Percentiles rank a stretch among this genome's conserved stretches.
phyloP scores from a whole-genome alignment of 2,113 vertebrate genomes.

The Holacanthus passer region DNA sequence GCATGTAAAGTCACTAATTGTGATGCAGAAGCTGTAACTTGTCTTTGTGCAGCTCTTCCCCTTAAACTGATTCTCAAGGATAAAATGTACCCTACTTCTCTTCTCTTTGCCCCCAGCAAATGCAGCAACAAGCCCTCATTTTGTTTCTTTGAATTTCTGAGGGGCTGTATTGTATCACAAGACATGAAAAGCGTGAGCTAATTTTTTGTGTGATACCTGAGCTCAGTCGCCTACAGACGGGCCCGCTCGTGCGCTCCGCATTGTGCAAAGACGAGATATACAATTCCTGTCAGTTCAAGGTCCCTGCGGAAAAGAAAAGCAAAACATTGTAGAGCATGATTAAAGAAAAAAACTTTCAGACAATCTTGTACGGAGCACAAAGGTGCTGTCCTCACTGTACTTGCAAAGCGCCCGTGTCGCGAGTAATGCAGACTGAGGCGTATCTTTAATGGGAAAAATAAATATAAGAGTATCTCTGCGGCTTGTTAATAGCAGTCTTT shows the following conservation, averaged over 20 bases:
- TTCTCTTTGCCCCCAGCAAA: constrained; percentile 29
- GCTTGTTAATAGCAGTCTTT: constrained; percentile 40
- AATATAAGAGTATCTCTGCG: constrained; percentile 11
- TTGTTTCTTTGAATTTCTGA: constrained; percentile 42
- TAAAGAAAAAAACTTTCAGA: constrained; percentile 16
- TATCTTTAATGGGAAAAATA: constrained; percentile 1
- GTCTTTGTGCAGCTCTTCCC: constrained; percentile 50
- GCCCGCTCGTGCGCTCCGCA: not conserved
- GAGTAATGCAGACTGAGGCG: not conserved
- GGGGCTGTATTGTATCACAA: constrained; percentile 15
- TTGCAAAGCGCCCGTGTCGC: not conserved
- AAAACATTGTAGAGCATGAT: constrained; percentile 16
- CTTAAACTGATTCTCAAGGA: constrained; percentile 65
- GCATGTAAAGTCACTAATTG: constrained; percentile 62
- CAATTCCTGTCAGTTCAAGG: constrained; percentile 22
- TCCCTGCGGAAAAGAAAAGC: not conserved
- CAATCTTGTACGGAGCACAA: not conserved
- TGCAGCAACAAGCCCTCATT: constrained; percentile 27
- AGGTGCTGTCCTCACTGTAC: constrained; percentile 1
- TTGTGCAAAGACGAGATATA: constrained; percentile 25
- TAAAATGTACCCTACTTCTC: constrained; percentile 54
- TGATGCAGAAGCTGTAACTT: constrained; percentile 61
- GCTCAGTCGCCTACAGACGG: constrained; percentile 6
- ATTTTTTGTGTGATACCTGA: constrained; percentile 41
- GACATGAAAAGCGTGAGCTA: constrained; percentile 25